A percentile compares a stretch with the other conserved stretches of the same genome.
These are phyloP conservation scores for Ornithoptera alexandrae DNA, from an alignment of 2,888 invertebrate genomes.

Conservation along the genomic window DNA sequence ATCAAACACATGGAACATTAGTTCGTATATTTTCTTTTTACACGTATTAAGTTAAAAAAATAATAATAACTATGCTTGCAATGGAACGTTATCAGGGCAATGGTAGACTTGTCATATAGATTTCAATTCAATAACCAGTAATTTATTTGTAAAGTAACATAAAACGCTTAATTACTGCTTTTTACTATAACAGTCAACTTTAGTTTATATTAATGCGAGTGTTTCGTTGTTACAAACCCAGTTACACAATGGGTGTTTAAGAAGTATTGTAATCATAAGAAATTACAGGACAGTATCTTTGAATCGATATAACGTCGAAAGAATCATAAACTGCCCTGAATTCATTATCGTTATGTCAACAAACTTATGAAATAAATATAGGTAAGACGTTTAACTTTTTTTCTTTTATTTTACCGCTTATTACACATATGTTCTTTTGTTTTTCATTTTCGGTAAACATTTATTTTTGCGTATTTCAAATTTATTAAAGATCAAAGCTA, in stretches of 20 bases:
- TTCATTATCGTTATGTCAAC: constrained; percentile 64
- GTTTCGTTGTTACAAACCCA: constrained; percentile 12
- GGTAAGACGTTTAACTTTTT: constrained; percentile 43
- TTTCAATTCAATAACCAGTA: constrained; percentile 47
- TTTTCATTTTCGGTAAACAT: neutral
- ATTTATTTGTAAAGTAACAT: constrained; percentile 40
- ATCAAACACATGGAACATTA: neutral
- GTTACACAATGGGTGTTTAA: constrained; percentile 7
- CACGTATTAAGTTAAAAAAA: neutral
- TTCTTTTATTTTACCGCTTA: neutral
- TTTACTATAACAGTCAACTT: constrained; percentile 10
- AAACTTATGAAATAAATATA: constrained; percentile 67
- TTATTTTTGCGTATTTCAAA: constrained; percentile 6
- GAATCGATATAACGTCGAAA: constrained; percentile 69
- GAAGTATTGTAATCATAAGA: constrained; percentile 16
- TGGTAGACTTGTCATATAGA: constrained; percentile 70
- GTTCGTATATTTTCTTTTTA: neutral
- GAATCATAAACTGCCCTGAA: constrained; percentile 60
- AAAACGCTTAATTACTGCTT: constrained; percentile 19
- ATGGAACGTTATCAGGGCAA: constrained; percentile 52
- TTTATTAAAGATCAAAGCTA: neutral
- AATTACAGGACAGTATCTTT: constrained; percentile 47
- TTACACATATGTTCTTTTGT: constrained; percentile 13
- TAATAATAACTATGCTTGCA: constrained; percentile 14
- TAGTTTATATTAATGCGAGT: constrained; percentile 5